Evolutionary conservation across 1,140 invertebrate genomes (phyloP), one percentile per base, ranked within the genome.

Genomic region (Kradibia gibbosae): DNA sequence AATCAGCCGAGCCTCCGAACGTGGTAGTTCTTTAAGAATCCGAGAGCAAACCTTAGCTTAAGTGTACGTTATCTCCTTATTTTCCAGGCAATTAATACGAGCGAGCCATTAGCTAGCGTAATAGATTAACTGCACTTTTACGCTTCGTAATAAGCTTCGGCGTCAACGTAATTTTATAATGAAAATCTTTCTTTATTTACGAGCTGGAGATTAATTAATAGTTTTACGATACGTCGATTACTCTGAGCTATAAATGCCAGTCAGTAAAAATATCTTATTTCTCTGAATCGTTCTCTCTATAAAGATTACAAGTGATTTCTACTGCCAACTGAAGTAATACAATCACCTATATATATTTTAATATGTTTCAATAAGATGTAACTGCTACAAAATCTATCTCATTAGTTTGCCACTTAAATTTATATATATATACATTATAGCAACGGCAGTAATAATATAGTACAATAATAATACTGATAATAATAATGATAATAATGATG

Each of bases 221-320:
- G 22, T 20, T 11, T 20, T 53, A 11, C 3, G 2, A 28, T 57
- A 57, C 4, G 22, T 28, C 55, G 55, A 57, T 62, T 25, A 28
- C 28, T 62, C 34, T 62, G 15, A 31, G 34, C 7, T 65, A 65
- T 65, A 17, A 65, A 65, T 67, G n/a, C 3, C 11, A 39, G 22
- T 65, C 62, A 17, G 62, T 67, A 67, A 67, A 67, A n/a, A 67
- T 67, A 67, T n/a, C 28, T 67, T 39, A n/a, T n/a, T 67, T 39
- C 62, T 2, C 17, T 67, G 34, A 67, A 67, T 67, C 34, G n/a
- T 39, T 39, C 20, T 39, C 20, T 39, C 4, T 34, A 39, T 39
- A 39, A 4, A 17, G 34, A 39, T n/a, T 1, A 36, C 3, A n/a
- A 67, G 10, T n/a, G 34, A 67, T 39, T 67, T 67, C 62, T 67